Evolutionary conservation across 2,797 vertebrate species (phyloP).

Genomic region (Halcyon badia): DNA sequence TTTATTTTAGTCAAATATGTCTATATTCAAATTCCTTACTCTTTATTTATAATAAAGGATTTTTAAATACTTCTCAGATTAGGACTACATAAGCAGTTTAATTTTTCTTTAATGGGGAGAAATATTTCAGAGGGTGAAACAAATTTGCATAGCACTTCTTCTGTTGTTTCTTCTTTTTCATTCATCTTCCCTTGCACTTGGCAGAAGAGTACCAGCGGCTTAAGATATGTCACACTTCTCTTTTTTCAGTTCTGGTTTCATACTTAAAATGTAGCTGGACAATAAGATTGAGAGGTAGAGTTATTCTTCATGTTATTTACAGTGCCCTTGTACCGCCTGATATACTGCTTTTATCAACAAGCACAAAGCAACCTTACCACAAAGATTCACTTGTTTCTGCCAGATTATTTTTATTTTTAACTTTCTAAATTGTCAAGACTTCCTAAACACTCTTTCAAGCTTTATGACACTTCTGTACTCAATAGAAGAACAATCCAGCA

Average conservation of each 20-base stretch:
- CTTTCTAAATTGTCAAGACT: background rate
- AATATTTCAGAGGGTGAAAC: background rate
- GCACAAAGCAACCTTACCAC: background rate
- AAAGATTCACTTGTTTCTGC: background rate
- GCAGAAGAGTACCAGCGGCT: background rate
- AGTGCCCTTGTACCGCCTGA: background rate
- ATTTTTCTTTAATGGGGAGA: background rate
- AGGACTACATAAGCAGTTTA: background rate
- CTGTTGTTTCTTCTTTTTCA: background rate
- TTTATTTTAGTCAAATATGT: background rate
- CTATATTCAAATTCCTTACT: background rate
- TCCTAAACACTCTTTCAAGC: background rate
- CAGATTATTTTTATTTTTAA: background rate
- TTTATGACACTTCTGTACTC: background rate
- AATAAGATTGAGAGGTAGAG: background rate
- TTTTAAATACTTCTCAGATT: background rate
- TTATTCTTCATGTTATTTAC: background rate
- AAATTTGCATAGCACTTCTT: background rate
- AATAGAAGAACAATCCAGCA: background rate
- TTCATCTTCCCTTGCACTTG: background rate
- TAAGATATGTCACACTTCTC: background rate
- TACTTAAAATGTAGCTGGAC: background rate
- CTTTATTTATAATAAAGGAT: background rate
- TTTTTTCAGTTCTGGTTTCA: background rate
- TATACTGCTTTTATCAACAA: background rate